Percentiles rank a stretch among this genome's conserved stretches.
phyloP scores from a whole-genome alignment of 2,888 invertebrate genomes.

The Enchytraeus crypticus region DNA sequence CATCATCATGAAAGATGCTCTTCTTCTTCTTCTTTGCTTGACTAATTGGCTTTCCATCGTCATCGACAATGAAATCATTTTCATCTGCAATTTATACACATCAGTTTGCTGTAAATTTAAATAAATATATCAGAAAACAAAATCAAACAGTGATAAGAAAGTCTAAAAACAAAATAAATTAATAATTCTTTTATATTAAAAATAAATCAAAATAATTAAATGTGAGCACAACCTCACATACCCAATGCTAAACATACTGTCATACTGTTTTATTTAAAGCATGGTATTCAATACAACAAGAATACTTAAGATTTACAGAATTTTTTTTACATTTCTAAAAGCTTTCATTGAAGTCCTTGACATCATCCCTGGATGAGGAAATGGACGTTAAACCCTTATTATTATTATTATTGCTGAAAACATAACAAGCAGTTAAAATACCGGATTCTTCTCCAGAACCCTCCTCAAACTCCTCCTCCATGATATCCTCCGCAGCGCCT shows the following conservation, averaged over 20 bases:
- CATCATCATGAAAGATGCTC: constrained; percentile 43
- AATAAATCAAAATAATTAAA: not conserved
- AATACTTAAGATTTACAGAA: no score
- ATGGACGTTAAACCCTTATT: no score
- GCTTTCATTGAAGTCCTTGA: no score
- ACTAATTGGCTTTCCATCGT: constrained; percentile 56
- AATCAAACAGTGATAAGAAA: not conserved
- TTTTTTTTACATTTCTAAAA: no score
- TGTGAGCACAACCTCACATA: not conserved
- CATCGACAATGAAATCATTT: constrained; percentile 95
- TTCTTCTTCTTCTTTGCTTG: constrained; percentile 40
- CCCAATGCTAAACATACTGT: not conserved
- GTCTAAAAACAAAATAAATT: not conserved
- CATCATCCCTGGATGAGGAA: no score
- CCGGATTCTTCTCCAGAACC: constrained; percentile 37
- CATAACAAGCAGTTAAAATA: no score
- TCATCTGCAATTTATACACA: constrained; percentile 52
- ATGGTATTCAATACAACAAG: no score
- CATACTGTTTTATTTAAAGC: no score
- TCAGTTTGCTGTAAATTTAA: not conserved
- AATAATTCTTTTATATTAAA: not conserved
- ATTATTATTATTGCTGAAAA: no score
- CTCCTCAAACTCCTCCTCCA: constrained; percentile 52
- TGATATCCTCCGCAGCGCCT: not conserved
- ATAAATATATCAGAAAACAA: not conserved